phyloP scores from a whole-genome alignment of 2,797 vertebrate genomes.

The Takifugu rubripes region DNA sequence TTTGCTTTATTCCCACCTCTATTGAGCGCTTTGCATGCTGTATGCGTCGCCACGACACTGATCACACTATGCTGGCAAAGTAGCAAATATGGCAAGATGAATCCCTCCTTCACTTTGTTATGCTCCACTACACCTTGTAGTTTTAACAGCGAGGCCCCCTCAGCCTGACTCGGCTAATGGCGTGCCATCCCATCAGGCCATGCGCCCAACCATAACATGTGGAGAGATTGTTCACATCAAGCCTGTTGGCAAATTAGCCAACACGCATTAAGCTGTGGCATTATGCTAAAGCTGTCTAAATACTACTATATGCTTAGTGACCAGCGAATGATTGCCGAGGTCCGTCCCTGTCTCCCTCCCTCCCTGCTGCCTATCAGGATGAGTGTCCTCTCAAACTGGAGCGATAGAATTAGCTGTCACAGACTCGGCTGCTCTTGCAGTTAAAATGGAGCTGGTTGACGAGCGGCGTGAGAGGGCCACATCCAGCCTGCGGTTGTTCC shows the following conservation, averaged over 20 bases:
- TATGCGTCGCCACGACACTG: constrained; percentile 51
- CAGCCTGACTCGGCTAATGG: constrained; percentile 71
- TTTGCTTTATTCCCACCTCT: constrained; percentile 52
- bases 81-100: constrained; percentile 50
- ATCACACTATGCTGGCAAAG: constrained; percentile 50
- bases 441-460: constrained; percentile 30
- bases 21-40: constrained; percentile 55
- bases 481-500: constrained; percentile 1
- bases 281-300: constrained; percentile 73
- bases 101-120: constrained; percentile 58
- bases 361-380: constrained; percentile 38
- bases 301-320: constrained; percentile 67
- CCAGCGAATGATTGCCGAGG: constrained; percentile 61
- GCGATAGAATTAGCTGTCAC: constrained; percentile 44
- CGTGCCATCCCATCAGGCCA: constrained; percentile 70
- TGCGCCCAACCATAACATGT: constrained; percentile 70
- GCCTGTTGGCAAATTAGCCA: constrained; percentile 71
- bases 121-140: constrained; percentile 68
- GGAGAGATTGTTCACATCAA: constrained; percentile 71
- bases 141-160: constrained; percentile 70
- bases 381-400: constrained; percentile 49
- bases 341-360: constrained; percentile 21
- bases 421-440: constrained; percentile 23
- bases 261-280: constrained; percentile 65
- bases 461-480: constrained; percentile 1